Percentiles rank a stretch among this genome's conserved stretches.
Evolutionary conservation across 2,888 invertebrate species (phyloP).

Genomic region (Nowickia ferox): DNA sequence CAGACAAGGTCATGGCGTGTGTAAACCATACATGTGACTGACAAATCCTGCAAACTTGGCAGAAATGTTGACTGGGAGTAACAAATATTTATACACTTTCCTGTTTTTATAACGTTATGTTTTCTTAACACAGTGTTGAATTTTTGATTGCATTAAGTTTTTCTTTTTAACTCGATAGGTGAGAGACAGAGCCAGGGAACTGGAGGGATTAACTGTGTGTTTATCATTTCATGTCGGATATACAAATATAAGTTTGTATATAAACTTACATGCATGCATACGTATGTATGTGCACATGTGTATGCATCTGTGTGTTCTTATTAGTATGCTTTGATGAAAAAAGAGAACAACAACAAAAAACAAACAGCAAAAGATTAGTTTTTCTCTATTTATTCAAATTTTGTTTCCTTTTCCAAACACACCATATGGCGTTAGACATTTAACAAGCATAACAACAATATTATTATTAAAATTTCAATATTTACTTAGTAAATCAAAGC

Average conservation of each 20-base stretch:
- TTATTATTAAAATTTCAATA: slow-evolving; percentile 55
- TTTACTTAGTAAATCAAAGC: slow-evolving; percentile 67
- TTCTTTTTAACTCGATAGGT: neutral
- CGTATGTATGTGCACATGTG: neutral
- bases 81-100: slow-evolving; percentile 17
- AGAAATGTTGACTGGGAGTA: slow-evolving; percentile 13
- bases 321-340: slow-evolving; percentile 53
- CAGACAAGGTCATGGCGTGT: too few relatives aligned
- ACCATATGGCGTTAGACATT: slow-evolving; percentile 69
- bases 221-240: slow-evolving; percentile 54
- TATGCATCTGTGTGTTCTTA: neutral
- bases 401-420: slow-evolving; percentile 49
- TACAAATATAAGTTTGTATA: slow-evolving; percentile 45
- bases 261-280: neutral
- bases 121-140: slow-evolving; percentile 66
- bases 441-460: slow-evolving; percentile 62
- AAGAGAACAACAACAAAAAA: neutral
- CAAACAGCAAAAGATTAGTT: slow-evolving; percentile 24
- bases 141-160: slow-evolving; percentile 56
- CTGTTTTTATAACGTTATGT: slow-evolving; percentile 23
- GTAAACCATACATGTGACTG: too few relatives aligned
- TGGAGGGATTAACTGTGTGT: slow-evolving; percentile 19
- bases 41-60: too few relatives aligned
- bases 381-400: slow-evolving; percentile 59
- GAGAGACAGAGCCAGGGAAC: neutral